phyloP scores from a whole-genome alignment of 2,797 vertebrate species.

The Gallinago stenura region DNA sequence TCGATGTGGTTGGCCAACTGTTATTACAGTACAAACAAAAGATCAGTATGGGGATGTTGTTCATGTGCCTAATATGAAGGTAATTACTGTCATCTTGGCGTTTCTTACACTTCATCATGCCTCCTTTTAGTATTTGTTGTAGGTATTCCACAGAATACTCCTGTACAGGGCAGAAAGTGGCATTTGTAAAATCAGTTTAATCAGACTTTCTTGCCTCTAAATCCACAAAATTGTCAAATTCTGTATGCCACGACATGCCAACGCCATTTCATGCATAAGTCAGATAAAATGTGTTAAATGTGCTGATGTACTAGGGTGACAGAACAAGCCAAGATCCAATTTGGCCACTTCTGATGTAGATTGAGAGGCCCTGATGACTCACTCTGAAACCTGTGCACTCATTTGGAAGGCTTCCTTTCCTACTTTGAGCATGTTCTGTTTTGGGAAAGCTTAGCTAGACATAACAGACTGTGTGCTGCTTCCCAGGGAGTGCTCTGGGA shows the following conservation, averaged over 20 bases:
- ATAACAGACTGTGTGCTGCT: neutral
- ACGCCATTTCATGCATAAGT: neutral
- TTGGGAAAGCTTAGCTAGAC: neutral
- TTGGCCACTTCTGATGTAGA: neutral
- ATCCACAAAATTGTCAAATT: neutral
- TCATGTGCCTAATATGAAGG: conserved; percentile 99
- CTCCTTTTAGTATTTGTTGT: neutral
- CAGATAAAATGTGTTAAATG: neutral
- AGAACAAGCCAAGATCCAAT: neutral
- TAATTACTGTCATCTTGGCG: conserved; percentile 58
- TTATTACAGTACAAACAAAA: conserved; percentile 97
- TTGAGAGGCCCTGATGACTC: neutral
- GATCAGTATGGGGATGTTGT: conserved; percentile 99
- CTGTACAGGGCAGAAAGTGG: neutral
- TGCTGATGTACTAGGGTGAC: neutral
- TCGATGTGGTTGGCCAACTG: conserved; percentile 96
- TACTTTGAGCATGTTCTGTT: accelerated
- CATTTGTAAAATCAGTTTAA: neutral
- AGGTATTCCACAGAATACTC: neutral
- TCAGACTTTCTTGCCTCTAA: neutral
- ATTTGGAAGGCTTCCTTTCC: neutral
- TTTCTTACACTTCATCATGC: neutral
- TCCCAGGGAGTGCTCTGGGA: neutral
- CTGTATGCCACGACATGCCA: neutral
- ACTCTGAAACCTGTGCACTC: neutral